Base-by-base conservation (phyloP, 2,113 vertebrate species). In the Chionomys nivalis region DNA sequence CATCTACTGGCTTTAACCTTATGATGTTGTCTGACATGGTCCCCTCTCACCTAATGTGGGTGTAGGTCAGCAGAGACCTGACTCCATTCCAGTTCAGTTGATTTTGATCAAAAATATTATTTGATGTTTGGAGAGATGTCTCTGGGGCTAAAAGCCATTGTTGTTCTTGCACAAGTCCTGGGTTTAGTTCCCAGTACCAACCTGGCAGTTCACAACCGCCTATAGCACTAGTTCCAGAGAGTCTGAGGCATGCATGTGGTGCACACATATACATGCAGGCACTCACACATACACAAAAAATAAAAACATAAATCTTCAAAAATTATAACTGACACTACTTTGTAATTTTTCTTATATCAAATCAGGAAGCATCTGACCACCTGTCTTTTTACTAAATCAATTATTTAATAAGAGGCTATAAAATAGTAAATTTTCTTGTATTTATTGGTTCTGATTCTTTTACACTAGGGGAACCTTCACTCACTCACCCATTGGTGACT, bases 361-460 rank as follows among this genome's bases (percentile, higher is more conserved):
- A 68, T 12, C 5, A 75, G 68, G 31, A 58, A 44, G 31, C 6
- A 11, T 23, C 24, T 61, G 63, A 16, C 47, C 10, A 73, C 5
- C 39, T 70, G 33, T 44, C 61, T 7, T 5, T 36, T 94, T 92
- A 66, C 95, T 81, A 66, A 39, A 49, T 61, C 49, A 75, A 63
- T 79, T 87, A 81, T 94, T 90, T 92, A 83, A 87, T 75, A 65
- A 91, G 21, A 89, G 11, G 24, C 24, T 88, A 26, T 47, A 79
- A 89, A 89, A 72, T 85, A 23, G 31, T 87, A 52, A 87, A 63
- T 90, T 94, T 42, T 89, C 49, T 47, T 90, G 16, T 16, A 70
- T 83, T 97, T 93, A 39, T 87, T 87, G 93, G 23, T 28, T 94
- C 47, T 79, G 58, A 31, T 55, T 94, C 10, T 90, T 68, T 42